These are phyloP conservation scores for Peromyscus attwateri DNA, from an alignment of 2,797 vertebrate genomes.

Conservation along the genomic window DNA sequence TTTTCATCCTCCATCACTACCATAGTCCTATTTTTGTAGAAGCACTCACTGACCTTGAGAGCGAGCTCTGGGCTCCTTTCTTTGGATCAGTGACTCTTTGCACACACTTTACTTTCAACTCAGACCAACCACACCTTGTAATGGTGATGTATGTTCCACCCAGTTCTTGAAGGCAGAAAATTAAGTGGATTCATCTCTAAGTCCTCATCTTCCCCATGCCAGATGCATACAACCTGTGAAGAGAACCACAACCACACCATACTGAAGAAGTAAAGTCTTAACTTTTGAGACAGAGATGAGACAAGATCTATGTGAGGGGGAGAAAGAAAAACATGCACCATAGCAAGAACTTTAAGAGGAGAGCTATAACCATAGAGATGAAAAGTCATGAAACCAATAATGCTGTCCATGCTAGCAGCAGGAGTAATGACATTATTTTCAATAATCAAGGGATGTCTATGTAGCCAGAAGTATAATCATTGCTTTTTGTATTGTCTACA, in stretches of 20 bases:
- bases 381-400: rapidly evolving
- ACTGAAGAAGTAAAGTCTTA: neutral
- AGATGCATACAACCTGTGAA: neutral
- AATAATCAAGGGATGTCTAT: neutral
- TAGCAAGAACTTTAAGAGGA: neutral
- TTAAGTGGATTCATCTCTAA: neutral
- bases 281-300: neutral
- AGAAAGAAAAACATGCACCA: neutral
- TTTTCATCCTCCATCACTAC: neutral
- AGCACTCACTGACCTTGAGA: neutral
- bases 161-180: neutral
- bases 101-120: neutral
- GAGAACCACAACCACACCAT: neutral
- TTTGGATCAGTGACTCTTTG: neutral
- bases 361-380: neutral
- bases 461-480: neutral
- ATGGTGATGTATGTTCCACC: neutral
- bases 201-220: neutral
- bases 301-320: neutral
- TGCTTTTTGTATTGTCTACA: neutral
- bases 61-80: neutral
- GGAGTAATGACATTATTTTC: neutral
- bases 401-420: no score
- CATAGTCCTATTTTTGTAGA: neutral
- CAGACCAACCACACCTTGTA: no score